Conservation (phyloP, 1,140 invertebrate genomes). For the Sarcophaga bullata region DNA sequence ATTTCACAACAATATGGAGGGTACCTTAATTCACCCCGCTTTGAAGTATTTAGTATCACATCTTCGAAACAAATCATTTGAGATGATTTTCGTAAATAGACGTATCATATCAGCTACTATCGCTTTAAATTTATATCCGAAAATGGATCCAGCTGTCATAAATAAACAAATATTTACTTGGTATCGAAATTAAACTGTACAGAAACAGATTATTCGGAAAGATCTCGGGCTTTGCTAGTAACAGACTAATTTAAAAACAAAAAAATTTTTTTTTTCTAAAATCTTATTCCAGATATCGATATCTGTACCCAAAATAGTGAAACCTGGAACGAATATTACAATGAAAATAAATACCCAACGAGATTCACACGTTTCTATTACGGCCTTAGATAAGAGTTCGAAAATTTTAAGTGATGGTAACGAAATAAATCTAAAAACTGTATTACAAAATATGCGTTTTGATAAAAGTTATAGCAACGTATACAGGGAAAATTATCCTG, state of each 20-base stretch:
- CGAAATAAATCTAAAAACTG: not conserved
- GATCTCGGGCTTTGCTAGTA: too few species aligned
- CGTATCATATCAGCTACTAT: not conserved
- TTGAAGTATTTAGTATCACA: too few species aligned
- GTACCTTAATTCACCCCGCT: too few species aligned
- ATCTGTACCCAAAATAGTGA: not conserved
- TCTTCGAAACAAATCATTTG: too few species aligned
- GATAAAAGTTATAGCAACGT: not conserved
- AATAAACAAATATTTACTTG: too few species aligned
- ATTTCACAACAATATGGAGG: too few species aligned
- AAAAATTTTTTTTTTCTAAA: too few species aligned
- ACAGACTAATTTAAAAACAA: too few species aligned
- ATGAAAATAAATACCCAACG: conserved; percentile 12
- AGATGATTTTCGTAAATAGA: not conserved
- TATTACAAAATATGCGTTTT: not conserved
- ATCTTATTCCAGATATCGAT: not conserved
- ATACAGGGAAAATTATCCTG: not conserved
- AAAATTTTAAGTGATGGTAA: not conserved
- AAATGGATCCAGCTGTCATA: not conserved
- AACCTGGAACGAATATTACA: conserved; percentile 13
- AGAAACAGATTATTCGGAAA: too few species aligned
- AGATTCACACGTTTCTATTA: not conserved
- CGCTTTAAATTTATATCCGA: not conserved
- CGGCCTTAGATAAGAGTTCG: conserved; percentile 9
- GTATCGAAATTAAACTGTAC: not conserved